A percentile compares a stretch with the other conserved stretches of the same genome.
These are phyloP conservation scores for Lydus trimaculatus DNA, from an alignment of 2,888 invertebrate species.

Conservation along the genomic window DNA sequence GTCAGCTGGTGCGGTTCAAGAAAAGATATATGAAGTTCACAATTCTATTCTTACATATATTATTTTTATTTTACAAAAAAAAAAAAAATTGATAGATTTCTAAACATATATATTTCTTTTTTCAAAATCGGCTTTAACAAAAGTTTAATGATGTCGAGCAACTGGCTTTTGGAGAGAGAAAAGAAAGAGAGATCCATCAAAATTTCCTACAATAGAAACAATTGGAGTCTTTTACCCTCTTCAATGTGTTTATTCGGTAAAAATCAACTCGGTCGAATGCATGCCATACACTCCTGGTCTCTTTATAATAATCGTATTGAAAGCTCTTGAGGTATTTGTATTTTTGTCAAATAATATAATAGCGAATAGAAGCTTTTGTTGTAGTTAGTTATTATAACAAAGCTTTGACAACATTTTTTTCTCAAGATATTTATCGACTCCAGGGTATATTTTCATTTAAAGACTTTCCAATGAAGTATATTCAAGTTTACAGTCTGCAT, in stretches of 20 bases:
- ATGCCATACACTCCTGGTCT: conserved; percentile 34
- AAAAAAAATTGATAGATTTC: neutral
- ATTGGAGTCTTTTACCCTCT: conserved; percentile 42
- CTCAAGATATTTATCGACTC: neutral
- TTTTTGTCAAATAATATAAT: conserved; percentile 4
- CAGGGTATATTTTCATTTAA: neutral
- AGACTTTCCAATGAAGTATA: neutral
- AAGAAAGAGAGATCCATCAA: conserved; percentile 48
- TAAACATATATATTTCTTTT: neutral
- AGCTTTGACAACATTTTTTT: neutral
- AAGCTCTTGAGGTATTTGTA: neutral
- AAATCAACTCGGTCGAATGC: conserved; percentile 53
- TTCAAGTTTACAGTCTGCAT: neutral
- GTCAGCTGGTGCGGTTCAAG: conserved; percentile 25
- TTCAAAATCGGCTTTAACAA: conserved; percentile 36
- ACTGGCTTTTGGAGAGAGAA: conserved; percentile 48
- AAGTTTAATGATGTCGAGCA: conserved; percentile 46
- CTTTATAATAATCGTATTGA: conserved; percentile 47
- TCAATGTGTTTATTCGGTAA: conserved; percentile 48
- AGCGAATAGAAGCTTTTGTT: neutral
- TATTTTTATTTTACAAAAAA: neutral
- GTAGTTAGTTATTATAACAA: neutral
- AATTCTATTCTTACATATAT: neutral
- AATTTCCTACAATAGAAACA: conserved; percentile 47
- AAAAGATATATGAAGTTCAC: neutral